Percentiles rank a stretch among this genome's conserved stretches.
Evolutionary conservation across 92 coral and sea anemone species (phyloP).

Genomic region (Siderastrea siderea): DNA sequence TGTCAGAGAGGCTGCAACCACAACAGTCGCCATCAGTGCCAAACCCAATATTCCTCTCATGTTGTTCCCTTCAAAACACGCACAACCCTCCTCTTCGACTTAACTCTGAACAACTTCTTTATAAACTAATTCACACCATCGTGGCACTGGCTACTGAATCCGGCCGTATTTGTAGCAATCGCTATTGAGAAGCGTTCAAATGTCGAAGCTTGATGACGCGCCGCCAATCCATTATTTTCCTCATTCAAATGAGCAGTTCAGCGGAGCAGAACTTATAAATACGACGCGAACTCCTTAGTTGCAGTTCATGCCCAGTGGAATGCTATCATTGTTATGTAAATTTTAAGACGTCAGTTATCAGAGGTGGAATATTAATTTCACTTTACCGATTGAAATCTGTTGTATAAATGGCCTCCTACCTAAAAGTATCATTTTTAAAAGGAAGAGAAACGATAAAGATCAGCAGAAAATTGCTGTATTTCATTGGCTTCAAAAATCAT

Average conservation of each 20-base stretch:
- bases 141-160: neutral
- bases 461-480: neutral
- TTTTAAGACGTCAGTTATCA: neutral
- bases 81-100: neutral
- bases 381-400: neutral
- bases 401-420: neutral
- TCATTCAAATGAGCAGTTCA: slow-evolving; percentile 54
- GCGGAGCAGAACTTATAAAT: neutral
- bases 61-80: neutral
- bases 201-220: slow-evolving; percentile 9
- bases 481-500: neutral
- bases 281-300: slow-evolving; percentile 21
- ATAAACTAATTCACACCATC: neutral
- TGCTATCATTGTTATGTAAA: slow-evolving; percentile 45
- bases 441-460: neutral
- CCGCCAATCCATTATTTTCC: slow-evolving; percentile 2
- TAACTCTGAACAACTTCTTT: neutral
- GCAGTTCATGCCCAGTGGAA: slow-evolving; percentile 40
- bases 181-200: neutral
- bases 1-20: slow-evolving; percentile 19
- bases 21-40: slow-evolving; percentile 17
- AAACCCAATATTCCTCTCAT: slow-evolving; percentile 33
- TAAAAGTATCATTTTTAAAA: neutral
- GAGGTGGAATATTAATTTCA: neutral
- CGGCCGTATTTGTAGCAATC: neutral